Evolutionary conservation across 92 coral and sea anemone species (phyloP).

Genomic region (Siderastrea siderea): DNA sequence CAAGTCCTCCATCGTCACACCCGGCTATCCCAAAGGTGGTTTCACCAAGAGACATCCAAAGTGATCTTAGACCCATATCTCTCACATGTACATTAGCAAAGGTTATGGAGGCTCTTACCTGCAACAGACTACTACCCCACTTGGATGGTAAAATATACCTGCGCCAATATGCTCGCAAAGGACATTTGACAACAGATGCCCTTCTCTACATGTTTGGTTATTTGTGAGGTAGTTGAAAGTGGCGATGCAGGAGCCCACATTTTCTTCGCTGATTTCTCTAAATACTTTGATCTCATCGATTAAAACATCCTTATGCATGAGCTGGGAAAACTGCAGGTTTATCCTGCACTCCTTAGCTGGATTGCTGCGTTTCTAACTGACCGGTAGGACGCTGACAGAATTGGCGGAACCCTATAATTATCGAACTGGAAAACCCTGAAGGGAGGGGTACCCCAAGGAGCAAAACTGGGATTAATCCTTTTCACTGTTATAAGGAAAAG

Average conservation of each 20-base stretch:
- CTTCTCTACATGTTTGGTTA: conserved; percentile 1
- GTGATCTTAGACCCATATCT: conserved; percentile 52
- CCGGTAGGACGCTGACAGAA: conserved; percentile 53
- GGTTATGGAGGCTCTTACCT: conserved; percentile 61
- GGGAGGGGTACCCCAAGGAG: conserved; percentile 67
- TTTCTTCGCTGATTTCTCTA: conserved; percentile 64
- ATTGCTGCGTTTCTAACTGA: conserved; percentile 23
- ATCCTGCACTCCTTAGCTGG: conserved; percentile 38
- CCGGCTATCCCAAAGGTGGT: conserved; percentile 43
- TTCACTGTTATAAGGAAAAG: conserved; percentile 46
- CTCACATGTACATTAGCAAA: conserved; percentile 27
- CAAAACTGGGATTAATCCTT: conserved; percentile 52
- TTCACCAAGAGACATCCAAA: conserved; percentile 17
- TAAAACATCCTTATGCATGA: conserved; percentile 31
- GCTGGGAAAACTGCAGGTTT: conserved; percentile 23
- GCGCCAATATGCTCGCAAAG: neutral
- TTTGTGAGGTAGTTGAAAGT: conserved; percentile 47
- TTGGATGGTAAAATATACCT: conserved; percentile 48
- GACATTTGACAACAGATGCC: too few species aligned
- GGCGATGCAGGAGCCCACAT: conserved; percentile 45
- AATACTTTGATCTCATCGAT: conserved; percentile 62
- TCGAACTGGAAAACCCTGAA: conserved; percentile 53
- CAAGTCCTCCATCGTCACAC: neutral
- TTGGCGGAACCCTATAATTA: conserved; percentile 13
- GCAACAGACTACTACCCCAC: conserved; percentile 42